Percentiles rank a stretch among this genome's conserved stretches.
Conservation (phyloP, 2,797 vertebrate genomes). For the Crypturellus tataupa region DNA sequence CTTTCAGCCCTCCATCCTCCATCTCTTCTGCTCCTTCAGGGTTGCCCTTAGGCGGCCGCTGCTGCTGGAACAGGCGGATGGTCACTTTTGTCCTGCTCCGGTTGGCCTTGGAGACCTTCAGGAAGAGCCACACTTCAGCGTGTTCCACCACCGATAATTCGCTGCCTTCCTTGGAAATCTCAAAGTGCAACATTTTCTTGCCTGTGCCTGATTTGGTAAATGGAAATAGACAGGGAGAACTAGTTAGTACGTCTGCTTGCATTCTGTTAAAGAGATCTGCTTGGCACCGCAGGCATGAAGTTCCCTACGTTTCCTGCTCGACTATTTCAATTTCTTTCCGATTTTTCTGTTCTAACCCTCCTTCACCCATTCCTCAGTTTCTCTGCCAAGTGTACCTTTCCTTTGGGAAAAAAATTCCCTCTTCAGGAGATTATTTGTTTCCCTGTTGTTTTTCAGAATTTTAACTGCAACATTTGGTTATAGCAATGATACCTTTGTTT, state of each 20-base stretch:
- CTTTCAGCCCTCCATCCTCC: slow-evolving; percentile 73
- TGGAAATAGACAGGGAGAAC: slow-evolving; percentile 56
- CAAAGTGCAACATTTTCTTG: slow-evolving; percentile 90
- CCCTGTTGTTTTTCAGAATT: neutral
- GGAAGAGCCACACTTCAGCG: slow-evolving; percentile 95
- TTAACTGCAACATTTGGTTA: neutral
- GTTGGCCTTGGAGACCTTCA: slow-evolving; percentile 93
- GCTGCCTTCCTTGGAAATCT: slow-evolving; percentile 92
- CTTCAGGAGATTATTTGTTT: slow-evolving; percentile 4
- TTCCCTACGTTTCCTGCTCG: neutral
- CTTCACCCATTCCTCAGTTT: neutral
- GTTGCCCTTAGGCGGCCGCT: slow-evolving; percentile 66
- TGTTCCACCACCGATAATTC: slow-evolving; percentile 93
- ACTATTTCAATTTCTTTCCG: neutral
- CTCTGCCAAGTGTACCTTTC: neutral
- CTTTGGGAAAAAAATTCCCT: neutral
- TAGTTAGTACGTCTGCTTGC: slow-evolving; percentile 55
- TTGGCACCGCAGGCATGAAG: neutral
- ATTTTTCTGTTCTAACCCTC: slow-evolving; percentile 9
- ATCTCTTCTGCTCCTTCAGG: slow-evolving; percentile 76
- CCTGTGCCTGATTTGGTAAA: slow-evolving; percentile 85
- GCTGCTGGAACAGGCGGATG: slow-evolving; percentile 90
- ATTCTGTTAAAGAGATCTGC: slow-evolving; percentile 10
- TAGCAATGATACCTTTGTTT: neutral
- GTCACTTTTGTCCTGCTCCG: slow-evolving; percentile 92